phyloP scores from a whole-genome alignment of 2,113 vertebrate species.

The Trichomycterus rosablanca region DNA sequence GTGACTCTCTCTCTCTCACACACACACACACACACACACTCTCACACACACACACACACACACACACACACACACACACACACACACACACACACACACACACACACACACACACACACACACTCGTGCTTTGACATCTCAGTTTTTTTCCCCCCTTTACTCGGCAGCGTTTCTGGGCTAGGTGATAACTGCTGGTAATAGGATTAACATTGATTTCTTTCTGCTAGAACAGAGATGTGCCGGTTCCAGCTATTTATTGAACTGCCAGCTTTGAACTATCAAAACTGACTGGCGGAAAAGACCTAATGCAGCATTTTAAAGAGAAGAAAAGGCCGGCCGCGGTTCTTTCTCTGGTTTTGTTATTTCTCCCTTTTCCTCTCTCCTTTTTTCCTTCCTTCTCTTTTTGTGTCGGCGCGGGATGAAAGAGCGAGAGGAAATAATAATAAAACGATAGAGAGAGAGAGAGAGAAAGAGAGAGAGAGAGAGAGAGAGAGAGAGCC shows the following conservation, averaged over 20 bases:
- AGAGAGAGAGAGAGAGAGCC: slow-evolving; percentile 64
- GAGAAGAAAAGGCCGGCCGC: slow-evolving; percentile 85
- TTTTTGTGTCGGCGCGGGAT: slow-evolving; percentile 80
- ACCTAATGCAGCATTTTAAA: slow-evolving; percentile 91
- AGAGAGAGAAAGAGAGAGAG: too few relatives aligned
- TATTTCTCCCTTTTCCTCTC: slow-evolving; percentile 63
- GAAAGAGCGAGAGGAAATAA: slow-evolving; percentile 77
- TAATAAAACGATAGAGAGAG: too few relatives aligned
- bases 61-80: slow-evolving; percentile 56
- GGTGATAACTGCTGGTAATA: slow-evolving; percentile 99
- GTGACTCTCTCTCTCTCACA: slow-evolving; percentile 69
- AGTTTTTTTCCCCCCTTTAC: slow-evolving; percentile 75
- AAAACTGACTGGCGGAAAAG: slow-evolving; percentile 88
- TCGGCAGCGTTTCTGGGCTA: slow-evolving; percentile 98
- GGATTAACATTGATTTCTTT: slow-evolving; percentile 99
- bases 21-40: slow-evolving; percentile 74
- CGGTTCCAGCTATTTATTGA: slow-evolving; percentile 99
- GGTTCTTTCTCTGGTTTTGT: slow-evolving; percentile 74
- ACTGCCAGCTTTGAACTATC: slow-evolving; percentile 99
- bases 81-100: slow-evolving; percentile 73
- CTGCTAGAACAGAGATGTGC: slow-evolving; percentile 99
- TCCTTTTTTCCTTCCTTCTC: slow-evolving; percentile 61
- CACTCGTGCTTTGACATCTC: slow-evolving; percentile 95
- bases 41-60: slow-evolving; percentile 54
- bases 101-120: slow-evolving; percentile 46